Percentiles rank a stretch among this genome's conserved stretches.
These are phyloP conservation scores for Isotomurus palustris DNA, from an alignment of 2,888 invertebrate species.

Conservation along the genomic window DNA sequence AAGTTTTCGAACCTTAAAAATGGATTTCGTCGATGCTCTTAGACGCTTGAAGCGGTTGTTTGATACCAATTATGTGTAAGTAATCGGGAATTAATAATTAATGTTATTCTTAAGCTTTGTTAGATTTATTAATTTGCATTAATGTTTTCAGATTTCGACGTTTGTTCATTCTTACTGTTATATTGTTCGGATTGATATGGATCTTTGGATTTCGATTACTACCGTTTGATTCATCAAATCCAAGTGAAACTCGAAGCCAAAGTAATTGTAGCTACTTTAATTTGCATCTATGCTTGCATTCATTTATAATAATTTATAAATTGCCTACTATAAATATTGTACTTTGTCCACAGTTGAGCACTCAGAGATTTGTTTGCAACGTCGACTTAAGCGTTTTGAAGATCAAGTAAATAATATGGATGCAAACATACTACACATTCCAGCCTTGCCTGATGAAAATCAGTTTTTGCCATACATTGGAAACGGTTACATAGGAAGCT, in stretches of 20 bases:
- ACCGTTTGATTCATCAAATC: background rate
- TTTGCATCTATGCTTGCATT: too few species aligned
- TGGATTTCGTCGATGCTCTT: conserved; percentile 4
- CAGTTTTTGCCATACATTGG: conserved; percentile 67
- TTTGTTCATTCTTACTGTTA: conserved; percentile 55
- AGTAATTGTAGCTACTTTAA: too few species aligned
- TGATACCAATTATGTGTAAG: conserved; percentile 33
- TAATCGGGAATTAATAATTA: background rate
- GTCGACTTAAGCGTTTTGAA: conserved; percentile 61
- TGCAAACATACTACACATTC: conserved; percentile 61
- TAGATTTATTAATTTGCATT: background rate
- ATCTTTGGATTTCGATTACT: conserved; percentile 54
- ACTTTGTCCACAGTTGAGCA: conserved; percentile 49
- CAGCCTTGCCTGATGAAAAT: conserved; percentile 56
- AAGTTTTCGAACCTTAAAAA: too few species aligned
- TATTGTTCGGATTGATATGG: conserved; percentile 58
- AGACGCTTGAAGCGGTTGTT: conserved; percentile 26
- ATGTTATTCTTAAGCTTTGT: background rate
- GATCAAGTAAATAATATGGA: conserved; percentile 62
- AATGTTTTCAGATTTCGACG: conserved; percentile 46
- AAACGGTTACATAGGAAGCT: conserved; percentile 67
- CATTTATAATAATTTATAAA: background rate
- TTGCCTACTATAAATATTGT: background rate
- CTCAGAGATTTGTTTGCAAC: conserved; percentile 62
- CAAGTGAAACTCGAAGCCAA: too few species aligned